Conservation (phyloP, 2,797 vertebrate genomes). For the Sebastes itinus region DNA sequence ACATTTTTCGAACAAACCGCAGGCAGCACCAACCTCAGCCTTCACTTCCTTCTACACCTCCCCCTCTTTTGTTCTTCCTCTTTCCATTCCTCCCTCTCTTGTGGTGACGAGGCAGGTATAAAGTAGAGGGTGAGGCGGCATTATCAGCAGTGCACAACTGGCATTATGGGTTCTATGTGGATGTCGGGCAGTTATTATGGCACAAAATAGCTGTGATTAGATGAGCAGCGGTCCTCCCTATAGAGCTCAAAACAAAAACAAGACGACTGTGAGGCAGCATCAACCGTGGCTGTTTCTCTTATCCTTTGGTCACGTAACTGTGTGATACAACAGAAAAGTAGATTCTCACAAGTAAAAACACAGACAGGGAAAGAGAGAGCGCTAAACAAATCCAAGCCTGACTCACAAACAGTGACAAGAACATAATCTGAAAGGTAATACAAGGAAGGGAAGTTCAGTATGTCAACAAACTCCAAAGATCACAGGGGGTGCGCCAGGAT, state of each 20-base stretch:
- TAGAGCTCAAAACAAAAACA: constrained; percentile 39
- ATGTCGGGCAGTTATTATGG: constrained; percentile 25
- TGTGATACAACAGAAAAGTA: background rate
- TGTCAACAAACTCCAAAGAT: background rate
- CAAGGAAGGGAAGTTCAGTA: background rate
- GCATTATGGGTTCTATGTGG: constrained; percentile 5
- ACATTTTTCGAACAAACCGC: constrained; percentile 47
- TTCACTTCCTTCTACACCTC: constrained; percentile 14
- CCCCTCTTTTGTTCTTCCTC: background rate
- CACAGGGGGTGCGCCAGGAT: too few species aligned
- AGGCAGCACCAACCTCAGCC: constrained; percentile 35
- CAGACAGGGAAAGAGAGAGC: background rate
- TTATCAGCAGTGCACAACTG: constrained; percentile 22
- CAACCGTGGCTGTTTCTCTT: background rate
- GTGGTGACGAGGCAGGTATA: constrained; percentile 39
- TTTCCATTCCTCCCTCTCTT: constrained; percentile 10
- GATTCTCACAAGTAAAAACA: constrained; percentile 18
- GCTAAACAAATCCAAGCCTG: background rate
- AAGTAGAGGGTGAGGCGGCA: constrained; percentile 10
- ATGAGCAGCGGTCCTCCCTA: constrained; percentile 8
- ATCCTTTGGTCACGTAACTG: constrained; percentile 6
- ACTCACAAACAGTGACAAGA: background rate
- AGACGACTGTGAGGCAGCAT: background rate
- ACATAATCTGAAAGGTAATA: background rate
- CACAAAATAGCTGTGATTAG: constrained; percentile 39